phyloP scores from a whole-genome alignment of 2,797 vertebrate genomes.

The Spea hammondii region DNA sequence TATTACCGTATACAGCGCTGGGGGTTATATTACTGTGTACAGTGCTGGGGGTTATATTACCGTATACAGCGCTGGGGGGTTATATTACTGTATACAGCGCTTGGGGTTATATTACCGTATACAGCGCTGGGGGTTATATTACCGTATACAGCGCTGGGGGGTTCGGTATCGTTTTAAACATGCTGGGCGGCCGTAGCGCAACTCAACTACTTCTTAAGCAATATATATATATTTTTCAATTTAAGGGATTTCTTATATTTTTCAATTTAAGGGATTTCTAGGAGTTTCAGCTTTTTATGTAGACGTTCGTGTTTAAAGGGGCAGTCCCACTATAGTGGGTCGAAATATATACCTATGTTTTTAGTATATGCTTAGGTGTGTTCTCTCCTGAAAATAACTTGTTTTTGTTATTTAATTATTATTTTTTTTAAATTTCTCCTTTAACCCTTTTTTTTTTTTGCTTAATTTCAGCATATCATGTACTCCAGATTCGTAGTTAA shows the following conservation, averaged over 20 bases:
- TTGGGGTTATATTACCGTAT: no score
- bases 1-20: no score
- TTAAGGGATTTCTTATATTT: no score
- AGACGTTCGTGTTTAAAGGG: constrained; percentile 14
- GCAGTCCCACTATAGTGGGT: constrained; percentile 11
- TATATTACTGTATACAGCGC: no score
- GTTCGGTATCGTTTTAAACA: not conserved
- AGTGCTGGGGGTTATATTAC: no score
- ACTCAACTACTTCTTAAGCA: constrained; percentile 33
- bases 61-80: no score
- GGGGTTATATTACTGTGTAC: no score
- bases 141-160: no score
- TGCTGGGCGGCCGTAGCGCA: not conserved
- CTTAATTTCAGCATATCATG: not conserved
- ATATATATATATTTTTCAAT: constrained; percentile 29
- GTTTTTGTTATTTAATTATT: constrained; percentile 26
- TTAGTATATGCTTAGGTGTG: not conserved
- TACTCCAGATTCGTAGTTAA: not conserved
- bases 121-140: no score
- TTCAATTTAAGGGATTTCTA: constrained; percentile 4
- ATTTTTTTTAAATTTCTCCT: not conserved
- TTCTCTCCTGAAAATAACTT: not conserved
- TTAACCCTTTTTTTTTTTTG: constrained; percentile 3
- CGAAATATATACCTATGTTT: not conserved
- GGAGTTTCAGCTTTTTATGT: not conserved